phyloP scores from a whole-genome alignment of 2,888 invertebrate species.

The Therioaphis trifolii region DNA sequence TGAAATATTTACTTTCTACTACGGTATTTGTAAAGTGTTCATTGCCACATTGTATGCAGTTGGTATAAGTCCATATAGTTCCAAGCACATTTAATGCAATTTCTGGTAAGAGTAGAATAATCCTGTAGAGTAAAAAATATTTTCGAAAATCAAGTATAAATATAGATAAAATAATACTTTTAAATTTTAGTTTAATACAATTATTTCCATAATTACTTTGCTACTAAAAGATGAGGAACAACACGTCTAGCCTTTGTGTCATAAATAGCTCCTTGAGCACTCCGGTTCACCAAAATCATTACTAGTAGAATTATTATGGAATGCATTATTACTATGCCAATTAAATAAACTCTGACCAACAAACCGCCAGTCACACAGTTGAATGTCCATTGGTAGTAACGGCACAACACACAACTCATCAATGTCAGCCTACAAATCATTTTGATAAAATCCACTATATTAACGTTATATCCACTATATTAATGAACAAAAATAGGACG shows the following conservation, averaged over 20 bases:
- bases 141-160: not conserved
- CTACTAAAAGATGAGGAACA: constrained; percentile 78
- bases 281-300: constrained; percentile 77
- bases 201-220: constrained; percentile 72
- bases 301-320: constrained; percentile 75
- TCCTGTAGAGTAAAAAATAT: constrained; percentile 70
- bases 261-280: constrained; percentile 82
- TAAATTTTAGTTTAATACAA: too few relatives aligned
- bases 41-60: constrained; percentile 76
- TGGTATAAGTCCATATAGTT: constrained; percentile 84
- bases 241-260: constrained; percentile 78
- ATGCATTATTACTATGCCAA: constrained; percentile 77
- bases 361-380: constrained; percentile 78
- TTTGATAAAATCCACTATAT: too few relatives aligned
- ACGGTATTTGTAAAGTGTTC: constrained; percentile 79
- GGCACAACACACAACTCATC: constrained; percentile 75
- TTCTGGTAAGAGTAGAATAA: constrained; percentile 82
- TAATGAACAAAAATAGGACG: too few relatives aligned
- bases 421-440: constrained; percentile 74
- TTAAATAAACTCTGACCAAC: constrained; percentile 78
- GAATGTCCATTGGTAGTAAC: constrained; percentile 77
- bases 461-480: too few relatives aligned
- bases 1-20: constrained; percentile 75
- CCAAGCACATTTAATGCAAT: constrained; percentile 83
- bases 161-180: too few relatives aligned